Evolutionary conservation across 2,888 invertebrate genomes (phyloP), one percentile per base, ranked within the genome.

Genomic region (Sminthurides aquaticus): DNA sequence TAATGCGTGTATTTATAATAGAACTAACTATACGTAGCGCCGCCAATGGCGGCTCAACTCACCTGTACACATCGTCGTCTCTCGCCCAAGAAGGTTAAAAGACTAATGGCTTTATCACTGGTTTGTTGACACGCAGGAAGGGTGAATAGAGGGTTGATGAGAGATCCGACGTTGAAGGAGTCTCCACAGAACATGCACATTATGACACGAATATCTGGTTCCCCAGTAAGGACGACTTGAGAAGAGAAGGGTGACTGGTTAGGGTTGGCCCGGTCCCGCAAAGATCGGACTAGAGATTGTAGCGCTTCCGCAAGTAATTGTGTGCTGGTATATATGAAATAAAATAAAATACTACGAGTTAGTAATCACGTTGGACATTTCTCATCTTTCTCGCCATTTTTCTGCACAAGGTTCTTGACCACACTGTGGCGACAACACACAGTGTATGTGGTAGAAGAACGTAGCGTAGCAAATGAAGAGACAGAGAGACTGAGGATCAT

Each of bases 161-260:
- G 90, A 68, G 90, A 88, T 78, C 94, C 94, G 55, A 92, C 87
- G 0, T 70, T 71, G 43, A 67, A 69, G 1, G 92, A 91, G 79
- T 97, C 96, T 61, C 94, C 95, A 80, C 97, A 97, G 80, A 95
- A 93, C 87, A 95, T 89, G 79, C 94, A 95, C 84, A 97, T 90
- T 78, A 90, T 90, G 79, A 94, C 90, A 75, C 93, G 76, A 66
- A 75, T 75, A 62, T 71, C 72, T 15, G 70, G 72, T 43, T 70
- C 69, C 5, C 52, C 73, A 57, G 66, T 62, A 20, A 73, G 64
- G 52, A 72, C 71, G 34, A 74, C 69, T 67, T 72, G 72, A 26
- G 69, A 48, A 28, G 67, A 65, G 62, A 74, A 72, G 20, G 74
- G 74, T 8, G 70, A 65, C 58, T 72, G 72, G 60, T 71, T 68